Conservation (phyloP, 2,888 invertebrate genomes). For the Bombylius major region DNA sequence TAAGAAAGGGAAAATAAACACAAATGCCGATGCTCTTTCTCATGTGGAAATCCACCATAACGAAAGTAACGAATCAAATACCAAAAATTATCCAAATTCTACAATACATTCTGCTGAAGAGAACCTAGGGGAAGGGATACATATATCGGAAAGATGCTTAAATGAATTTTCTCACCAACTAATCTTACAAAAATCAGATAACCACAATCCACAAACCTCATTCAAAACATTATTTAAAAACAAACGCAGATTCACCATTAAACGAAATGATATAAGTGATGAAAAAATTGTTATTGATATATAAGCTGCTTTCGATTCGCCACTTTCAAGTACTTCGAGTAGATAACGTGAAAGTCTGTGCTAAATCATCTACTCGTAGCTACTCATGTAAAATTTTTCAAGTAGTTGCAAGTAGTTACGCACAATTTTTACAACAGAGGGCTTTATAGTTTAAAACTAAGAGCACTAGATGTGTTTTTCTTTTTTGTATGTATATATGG, state of each 20-base stretch:
- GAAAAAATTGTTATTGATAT: conserved; percentile 9
- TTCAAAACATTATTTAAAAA: neutral
- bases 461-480: too few relatives aligned
- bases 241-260: too few relatives aligned
- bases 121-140: conserved; percentile 7
- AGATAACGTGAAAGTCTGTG: too few relatives aligned
- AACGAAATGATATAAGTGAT: neutral
- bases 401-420: too few relatives aligned
- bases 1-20: conserved; percentile 14
- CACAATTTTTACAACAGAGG: too few relatives aligned
- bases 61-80: neutral
- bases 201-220: neutral
- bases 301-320: too few relatives aligned
- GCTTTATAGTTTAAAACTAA: too few relatives aligned
- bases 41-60: neutral
- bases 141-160: conserved; percentile 12
- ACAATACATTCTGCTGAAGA: conserved; percentile 10
- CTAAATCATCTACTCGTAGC: too few relatives aligned
- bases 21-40: conserved; percentile 15
- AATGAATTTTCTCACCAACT: conserved; percentile 13
- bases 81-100: neutral
- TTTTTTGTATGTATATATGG: too few relatives aligned
- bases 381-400: too few relatives aligned
- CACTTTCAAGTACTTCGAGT: too few relatives aligned
- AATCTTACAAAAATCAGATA: neutral